A percentile compares a stretch with the other conserved stretches of the same genome.
Evolutionary conservation across 2,113 vertebrate genomes (phyloP).

Genomic region (Dipodomys stephensi): DNA sequence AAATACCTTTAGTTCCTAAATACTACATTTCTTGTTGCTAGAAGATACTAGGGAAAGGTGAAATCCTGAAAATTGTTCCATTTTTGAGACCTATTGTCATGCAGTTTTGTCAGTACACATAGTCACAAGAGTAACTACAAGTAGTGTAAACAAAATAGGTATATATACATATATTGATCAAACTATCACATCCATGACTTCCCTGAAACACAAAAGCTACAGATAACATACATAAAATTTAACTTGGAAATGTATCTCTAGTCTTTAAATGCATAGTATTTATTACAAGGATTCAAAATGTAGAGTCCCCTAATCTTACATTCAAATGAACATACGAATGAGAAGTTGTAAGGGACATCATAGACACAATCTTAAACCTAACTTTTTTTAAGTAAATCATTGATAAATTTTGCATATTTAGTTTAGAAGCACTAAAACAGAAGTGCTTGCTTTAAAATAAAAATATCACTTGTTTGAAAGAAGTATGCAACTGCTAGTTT

Average conservation of each 20-base stretch:
- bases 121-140: neutral
- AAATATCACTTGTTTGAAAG: neutral
- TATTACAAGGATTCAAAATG: neutral
- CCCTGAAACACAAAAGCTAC: neutral
- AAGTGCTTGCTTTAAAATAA: neutral
- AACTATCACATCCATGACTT: neutral
- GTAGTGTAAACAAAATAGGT: neutral
- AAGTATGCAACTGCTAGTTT: neutral
- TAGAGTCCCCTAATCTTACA: neutral
- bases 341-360: neutral
- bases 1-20: neutral
- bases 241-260: neutral
- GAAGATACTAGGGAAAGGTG: neutral
- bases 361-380: neutral
- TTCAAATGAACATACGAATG: neutral
- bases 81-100: neutral
- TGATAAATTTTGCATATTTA: neutral
- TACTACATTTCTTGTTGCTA: neutral
- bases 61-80: neutral
- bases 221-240: neutral
- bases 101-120: neutral
- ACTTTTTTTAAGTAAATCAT: slow-evolving; percentile 6
- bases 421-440: neutral
- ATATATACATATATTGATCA: neutral
- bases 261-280: neutral